Percentiles rank a stretch among this genome's conserved stretches.
Conservation (phyloP, 2,797 vertebrate genomes). For the Malurus leucopterus region DNA sequence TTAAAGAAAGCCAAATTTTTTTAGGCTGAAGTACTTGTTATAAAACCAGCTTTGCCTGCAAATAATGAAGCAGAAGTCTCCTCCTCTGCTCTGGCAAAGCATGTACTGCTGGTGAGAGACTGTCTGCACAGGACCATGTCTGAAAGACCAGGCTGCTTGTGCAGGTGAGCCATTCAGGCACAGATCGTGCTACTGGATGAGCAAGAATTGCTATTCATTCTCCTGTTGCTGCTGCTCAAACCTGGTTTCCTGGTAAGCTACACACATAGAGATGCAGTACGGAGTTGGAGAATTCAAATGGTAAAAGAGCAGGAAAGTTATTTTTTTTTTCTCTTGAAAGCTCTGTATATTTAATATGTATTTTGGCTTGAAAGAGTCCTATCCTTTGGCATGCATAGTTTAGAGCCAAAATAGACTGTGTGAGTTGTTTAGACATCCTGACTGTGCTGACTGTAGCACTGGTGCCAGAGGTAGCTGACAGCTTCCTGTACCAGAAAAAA, state of each 20-base stretch:
- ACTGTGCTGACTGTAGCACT: neutral
- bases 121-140: neutral
- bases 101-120: accelerated
- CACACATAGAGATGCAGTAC: neutral
- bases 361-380: neutral
- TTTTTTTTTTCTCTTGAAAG: neutral
- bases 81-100: neutral
- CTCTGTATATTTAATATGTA: neutral
- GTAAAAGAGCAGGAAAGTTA: neutral
- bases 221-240: neutral
- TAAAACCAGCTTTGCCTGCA: neutral
- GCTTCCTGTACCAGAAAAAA: neutral
- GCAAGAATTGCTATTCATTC: neutral
- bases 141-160: accelerated
- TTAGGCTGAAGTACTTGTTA: neutral
- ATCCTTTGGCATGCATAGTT: neutral
- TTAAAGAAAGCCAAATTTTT: neutral
- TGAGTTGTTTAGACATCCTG: neutral
- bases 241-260: neutral
- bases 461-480: neutral
- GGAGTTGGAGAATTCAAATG: neutral
- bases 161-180: neutral
- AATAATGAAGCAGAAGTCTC: neutral
- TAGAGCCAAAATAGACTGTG: neutral
- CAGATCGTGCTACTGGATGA: neutral